Evolutionary conservation across 2,113 vertebrate genomes (phyloP).

Genomic region (Crotalus tigris): DNA sequence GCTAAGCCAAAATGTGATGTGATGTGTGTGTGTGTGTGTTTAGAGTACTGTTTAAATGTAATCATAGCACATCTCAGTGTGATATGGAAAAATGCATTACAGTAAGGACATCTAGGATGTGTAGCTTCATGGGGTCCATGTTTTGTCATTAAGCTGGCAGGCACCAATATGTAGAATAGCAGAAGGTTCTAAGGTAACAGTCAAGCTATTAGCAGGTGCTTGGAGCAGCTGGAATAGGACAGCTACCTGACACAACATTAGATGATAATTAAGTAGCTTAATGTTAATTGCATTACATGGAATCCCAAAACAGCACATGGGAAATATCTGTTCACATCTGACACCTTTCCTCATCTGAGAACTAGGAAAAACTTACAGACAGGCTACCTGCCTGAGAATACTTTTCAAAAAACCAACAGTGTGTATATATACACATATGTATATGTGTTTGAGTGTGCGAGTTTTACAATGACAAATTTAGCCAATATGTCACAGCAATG

Average conservation of each 20-base stretch:
- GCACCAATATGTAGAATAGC: constrained; percentile 13
- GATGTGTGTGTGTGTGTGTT: too few species aligned
- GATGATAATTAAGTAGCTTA: constrained; percentile 60
- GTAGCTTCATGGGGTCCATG: neutral
- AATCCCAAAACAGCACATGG: constrained; percentile 33
- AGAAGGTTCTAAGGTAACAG: constrained; percentile 35
- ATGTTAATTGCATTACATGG: constrained; percentile 54
- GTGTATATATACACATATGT: neutral
- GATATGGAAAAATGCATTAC: neutral
- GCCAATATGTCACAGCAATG: neutral
- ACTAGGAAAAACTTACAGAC: neutral
- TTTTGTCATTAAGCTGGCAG: neutral
- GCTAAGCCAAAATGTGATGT: neutral
- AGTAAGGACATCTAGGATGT: neutral
- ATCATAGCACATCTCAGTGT: neutral
- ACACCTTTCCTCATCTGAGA: constrained; percentile 18
- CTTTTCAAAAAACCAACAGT: accelerated
- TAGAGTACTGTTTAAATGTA: neutral
- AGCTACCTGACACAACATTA: constrained; percentile 50
- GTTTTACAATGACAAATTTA: neutral
- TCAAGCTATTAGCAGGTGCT: constrained; percentile 50
- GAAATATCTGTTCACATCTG: constrained; percentile 22
- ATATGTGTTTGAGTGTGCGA: neutral
- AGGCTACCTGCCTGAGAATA: neutral
- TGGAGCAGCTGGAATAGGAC: constrained; percentile 52